Conservation (phyloP, 30 jellyfish, hydroid and myxozoan species). For the Catostylus mosaicus region DNA sequence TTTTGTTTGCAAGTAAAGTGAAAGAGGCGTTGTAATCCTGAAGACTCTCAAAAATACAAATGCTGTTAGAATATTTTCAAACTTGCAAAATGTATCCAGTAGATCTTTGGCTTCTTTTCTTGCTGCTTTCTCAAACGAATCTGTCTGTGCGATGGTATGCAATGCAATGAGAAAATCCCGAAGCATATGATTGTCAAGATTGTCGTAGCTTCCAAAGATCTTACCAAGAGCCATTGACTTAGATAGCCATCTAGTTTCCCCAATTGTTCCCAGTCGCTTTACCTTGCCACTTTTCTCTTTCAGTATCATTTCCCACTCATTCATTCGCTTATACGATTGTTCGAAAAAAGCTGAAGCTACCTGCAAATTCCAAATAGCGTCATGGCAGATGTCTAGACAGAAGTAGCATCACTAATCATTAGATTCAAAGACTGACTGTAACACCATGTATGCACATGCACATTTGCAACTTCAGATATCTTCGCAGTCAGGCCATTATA, state of each 20-base stretch:
- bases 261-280: not conserved
- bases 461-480: constrained; percentile 9
- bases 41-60: constrained; percentile 13
- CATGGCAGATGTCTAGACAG: not conserved
- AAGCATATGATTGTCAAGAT: not conserved
- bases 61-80: not conserved
- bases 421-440: not conserved
- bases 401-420: not conserved
- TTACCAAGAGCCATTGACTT: constrained; percentile 11
- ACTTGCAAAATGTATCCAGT: not conserved
- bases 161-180: not conserved
- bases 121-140: not conserved
- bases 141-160: not conserved
- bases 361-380: not conserved
- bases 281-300: too few species aligned
- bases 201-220: constrained; percentile 1
- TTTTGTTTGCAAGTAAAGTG: constrained; percentile 44
- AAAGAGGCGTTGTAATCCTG: constrained; percentile 27
- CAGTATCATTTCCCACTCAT: too few species aligned
- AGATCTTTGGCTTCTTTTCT: not conserved
- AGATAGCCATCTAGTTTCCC: constrained; percentile 9
- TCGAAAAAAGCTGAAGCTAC: not conserved
- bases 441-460: constrained; percentile 26
- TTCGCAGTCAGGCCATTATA: constrained; percentile 23
- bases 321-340: not conserved